A percentile compares a stretch with the other conserved stretches of the same genome.
phyloP scores from a whole-genome alignment of 1,140 invertebrate species.

The Caenorhabditis tropicalis region DNA sequence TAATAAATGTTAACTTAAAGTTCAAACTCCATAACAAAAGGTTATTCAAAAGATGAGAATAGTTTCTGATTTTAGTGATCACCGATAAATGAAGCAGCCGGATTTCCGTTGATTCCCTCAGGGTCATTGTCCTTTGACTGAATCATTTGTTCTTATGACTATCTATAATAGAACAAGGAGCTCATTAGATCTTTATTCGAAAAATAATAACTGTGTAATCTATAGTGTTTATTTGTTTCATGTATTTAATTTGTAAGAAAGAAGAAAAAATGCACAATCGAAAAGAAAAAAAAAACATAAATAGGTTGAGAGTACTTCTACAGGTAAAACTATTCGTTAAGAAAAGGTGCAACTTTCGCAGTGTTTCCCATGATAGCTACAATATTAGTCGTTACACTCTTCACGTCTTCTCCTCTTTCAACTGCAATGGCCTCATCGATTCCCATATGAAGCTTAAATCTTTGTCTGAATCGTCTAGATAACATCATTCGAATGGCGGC shows the following conservation, averaged over 20 bases:
- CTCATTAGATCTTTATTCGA: not conserved
- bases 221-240: no score
- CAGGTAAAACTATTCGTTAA: no score
- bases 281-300: no score
- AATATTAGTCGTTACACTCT: not conserved
- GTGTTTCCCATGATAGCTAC: not conserved
- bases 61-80: not conserved
- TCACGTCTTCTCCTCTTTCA: not conserved
- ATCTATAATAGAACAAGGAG: not conserved
- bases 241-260: no score
- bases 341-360: not conserved
- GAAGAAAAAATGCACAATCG: no score
- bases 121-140: not conserved
- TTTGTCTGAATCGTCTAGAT: not conserved
- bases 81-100: not conserved
- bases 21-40: no score
- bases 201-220: no score
- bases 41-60: no score
- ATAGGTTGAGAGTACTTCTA: no score
- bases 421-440: conserved; percentile 2
- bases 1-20: no score
- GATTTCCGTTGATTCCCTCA: not conserved
- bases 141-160: not conserved
- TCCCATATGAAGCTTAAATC: not conserved
- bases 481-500: conserved; percentile 11